These are phyloP conservation scores for Upupa epops DNA, from an alignment of 2,113 vertebrate species.

Conservation along the genomic window DNA sequence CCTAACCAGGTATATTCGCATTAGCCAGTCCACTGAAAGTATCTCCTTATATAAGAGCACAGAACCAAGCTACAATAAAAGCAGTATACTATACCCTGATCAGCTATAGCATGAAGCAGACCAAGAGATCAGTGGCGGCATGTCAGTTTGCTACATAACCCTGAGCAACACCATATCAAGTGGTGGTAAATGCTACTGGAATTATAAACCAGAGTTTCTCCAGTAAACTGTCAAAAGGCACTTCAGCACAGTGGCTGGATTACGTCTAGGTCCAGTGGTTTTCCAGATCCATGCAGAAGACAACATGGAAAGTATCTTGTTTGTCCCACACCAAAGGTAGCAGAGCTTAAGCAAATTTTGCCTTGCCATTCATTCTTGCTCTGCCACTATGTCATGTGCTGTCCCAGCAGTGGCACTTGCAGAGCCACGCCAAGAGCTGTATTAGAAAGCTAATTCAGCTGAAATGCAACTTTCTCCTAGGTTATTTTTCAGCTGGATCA, in stretches of 20 bases:
- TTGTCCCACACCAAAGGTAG: background rate
- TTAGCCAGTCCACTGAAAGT: background rate
- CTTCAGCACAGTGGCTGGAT: background rate
- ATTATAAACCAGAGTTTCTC: background rate
- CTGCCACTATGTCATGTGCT: background rate
- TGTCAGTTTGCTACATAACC: background rate
- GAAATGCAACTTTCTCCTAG: background rate
- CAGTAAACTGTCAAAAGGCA: background rate
- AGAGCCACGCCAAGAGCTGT: background rate
- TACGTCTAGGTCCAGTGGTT: background rate
- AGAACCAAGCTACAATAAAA: background rate
- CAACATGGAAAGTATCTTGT: background rate
- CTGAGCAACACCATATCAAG: background rate
- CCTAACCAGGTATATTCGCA: background rate
- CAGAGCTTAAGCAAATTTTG: background rate
- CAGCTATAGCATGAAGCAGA: rapidly evolving
- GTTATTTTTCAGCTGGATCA: background rate
- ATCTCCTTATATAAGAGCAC: background rate
- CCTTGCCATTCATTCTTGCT: background rate
- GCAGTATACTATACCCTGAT: background rate
- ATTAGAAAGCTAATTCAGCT: background rate
- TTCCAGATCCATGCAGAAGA: background rate
- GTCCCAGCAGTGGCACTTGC: background rate
- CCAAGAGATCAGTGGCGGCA: background rate
- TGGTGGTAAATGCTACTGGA: background rate